Percentiles rank a stretch among this genome's conserved stretches.
Conservation (phyloP, 2,113 vertebrate genomes). For the Diadophis punctatus region DNA sequence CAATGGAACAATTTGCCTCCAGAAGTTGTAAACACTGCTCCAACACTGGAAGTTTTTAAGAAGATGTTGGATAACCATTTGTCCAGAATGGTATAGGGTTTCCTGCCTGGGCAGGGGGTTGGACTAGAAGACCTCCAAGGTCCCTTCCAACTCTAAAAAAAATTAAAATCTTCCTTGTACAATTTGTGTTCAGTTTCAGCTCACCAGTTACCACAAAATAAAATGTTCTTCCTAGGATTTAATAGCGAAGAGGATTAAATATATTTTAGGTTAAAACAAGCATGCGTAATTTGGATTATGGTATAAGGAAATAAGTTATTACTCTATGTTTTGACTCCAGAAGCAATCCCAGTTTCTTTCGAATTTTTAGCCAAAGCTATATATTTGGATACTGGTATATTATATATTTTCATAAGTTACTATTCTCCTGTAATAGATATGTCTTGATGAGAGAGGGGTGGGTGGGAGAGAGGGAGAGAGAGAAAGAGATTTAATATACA, state of each 20-base stretch:
- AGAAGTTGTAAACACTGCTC: too few relatives aligned
- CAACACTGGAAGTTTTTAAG: too few relatives aligned
- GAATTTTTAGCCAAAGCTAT: neutral
- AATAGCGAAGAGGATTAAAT: neutral
- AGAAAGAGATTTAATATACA: neutral
- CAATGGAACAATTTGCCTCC: too few relatives aligned
- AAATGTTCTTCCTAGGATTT: slow-evolving; percentile 8
- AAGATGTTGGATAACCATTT: too few relatives aligned
- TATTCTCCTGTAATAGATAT: neutral
- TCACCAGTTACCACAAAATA: slow-evolving; percentile 10
- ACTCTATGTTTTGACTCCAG: neutral
- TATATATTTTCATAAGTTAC: neutral
- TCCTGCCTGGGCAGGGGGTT: too few relatives aligned
- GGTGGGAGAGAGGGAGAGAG: neutral
- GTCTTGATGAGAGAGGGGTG: neutral
- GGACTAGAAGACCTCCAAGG: too few relatives aligned
- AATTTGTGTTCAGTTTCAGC: slow-evolving; percentile 7
- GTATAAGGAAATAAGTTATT: neutral
- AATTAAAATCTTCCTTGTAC: neutral
- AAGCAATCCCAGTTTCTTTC: neutral
- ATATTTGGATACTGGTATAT: neutral
- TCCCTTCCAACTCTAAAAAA: too few relatives aligned
- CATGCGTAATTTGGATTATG: neutral
- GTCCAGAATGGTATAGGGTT: too few relatives aligned
- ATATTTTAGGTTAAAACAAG: neutral